Percentiles rank a stretch among this genome's conserved stretches.
phyloP scores from a whole-genome alignment of 2,888 invertebrate species.

The Drosophila silvestris region DNA sequence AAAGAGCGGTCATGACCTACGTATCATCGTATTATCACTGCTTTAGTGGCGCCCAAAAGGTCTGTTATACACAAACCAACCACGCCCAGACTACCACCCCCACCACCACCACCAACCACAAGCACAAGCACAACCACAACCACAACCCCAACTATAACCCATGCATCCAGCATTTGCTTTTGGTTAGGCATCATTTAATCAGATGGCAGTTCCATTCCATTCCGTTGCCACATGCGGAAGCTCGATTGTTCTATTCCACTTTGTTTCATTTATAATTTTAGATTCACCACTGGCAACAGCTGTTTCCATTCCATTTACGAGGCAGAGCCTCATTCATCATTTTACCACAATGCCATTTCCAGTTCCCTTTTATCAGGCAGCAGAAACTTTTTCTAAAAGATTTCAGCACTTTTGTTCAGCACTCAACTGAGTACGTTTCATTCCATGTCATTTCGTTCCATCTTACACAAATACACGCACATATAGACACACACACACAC shows the following conservation, averaged over 20 bases:
- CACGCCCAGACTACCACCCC: neutral
- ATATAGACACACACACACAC: neutral
- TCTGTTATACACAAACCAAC: constrained; percentile 86
- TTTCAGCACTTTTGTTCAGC: neutral
- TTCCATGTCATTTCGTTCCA: constrained; percentile 9
- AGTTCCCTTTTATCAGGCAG: neutral
- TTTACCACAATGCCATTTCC: neutral
- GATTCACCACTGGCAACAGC: neutral
- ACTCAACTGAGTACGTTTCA: constrained; percentile 4
- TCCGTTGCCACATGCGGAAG: neutral
- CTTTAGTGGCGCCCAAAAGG: constrained; percentile 99
- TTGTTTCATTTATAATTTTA: neutral
- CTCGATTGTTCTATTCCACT: neutral
- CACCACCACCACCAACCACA: neutral
- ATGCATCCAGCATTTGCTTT: neutral
- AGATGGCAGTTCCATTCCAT: neutral
- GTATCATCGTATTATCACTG: constrained; percentile 99
- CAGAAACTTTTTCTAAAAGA: neutral
- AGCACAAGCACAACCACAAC: too few species aligned
- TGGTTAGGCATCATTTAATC: neutral
- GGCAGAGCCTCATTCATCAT: neutral
- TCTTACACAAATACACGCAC: neutral
- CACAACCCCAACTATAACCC: neutral
- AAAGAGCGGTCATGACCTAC: constrained; percentile 99
- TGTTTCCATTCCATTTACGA: neutral